Evolutionary conservation across 2,113 vertebrate species (phyloP).

Genomic region (Equus quagga): DNA sequence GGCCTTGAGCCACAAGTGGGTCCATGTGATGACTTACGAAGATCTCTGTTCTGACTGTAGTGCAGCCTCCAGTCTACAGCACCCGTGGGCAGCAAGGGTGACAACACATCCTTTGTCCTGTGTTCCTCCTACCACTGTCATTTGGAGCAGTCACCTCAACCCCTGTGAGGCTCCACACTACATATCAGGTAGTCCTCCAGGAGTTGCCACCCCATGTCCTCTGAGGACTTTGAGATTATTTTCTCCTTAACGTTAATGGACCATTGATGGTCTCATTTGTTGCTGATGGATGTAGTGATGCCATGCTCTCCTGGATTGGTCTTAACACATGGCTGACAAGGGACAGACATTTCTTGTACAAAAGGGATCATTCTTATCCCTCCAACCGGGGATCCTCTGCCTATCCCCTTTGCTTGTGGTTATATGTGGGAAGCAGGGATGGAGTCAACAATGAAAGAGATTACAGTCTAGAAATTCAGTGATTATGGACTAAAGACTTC

Average conservation of each 20-base stretch:
- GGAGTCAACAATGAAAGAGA: neutral
- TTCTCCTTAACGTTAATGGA: neutral
- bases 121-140: accelerated
- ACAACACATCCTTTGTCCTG: neutral
- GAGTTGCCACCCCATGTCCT: neutral
- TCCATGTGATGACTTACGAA: neutral
- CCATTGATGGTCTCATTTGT: neutral
- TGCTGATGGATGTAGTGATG: neutral
- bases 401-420: neutral
- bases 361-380: neutral
- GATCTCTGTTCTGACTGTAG: neutral
- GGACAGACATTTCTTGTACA: neutral
- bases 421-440: neutral
- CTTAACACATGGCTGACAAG: neutral
- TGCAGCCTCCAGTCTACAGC: neutral
- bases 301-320: no score
- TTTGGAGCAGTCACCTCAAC: neutral
- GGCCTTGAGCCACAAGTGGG: no score
- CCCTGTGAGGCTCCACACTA: neutral
- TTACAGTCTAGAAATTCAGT: neutral
- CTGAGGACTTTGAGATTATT: neutral
- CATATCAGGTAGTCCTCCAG: neutral
- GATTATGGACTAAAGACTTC: neutral
- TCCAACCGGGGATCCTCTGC: neutral
- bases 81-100: neutral